phyloP scores from a whole-genome alignment of 2,888 invertebrate genomes.

The Lithosia quadra region DNA sequence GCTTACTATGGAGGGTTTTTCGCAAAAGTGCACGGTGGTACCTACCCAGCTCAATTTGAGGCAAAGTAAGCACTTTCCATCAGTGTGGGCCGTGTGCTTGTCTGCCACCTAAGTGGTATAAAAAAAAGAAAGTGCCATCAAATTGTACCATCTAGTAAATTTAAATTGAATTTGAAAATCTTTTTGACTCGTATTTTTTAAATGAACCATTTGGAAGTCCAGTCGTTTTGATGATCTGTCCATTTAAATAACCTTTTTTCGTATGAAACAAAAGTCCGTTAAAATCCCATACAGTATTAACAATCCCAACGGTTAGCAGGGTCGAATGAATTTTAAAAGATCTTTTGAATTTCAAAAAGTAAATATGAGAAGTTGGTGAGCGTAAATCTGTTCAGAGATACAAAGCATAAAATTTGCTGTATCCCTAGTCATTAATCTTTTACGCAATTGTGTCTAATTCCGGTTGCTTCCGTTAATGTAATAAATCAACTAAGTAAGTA shows the following conservation, averaged over 20 bases:
- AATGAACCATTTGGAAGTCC: background rate
- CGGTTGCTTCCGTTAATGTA: constrained; percentile 69
- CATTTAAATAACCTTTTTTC: background rate
- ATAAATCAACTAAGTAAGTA: constrained; percentile 74
- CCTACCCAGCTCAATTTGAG: too few relatives aligned
- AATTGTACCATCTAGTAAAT: too few relatives aligned
- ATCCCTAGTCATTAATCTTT: constrained; percentile 74
- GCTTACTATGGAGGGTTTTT: too few relatives aligned
- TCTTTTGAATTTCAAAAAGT: constrained; percentile 31
- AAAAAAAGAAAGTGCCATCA: too few relatives aligned
- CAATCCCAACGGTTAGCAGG: constrained; percentile 5
- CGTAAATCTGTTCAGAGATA: constrained; percentile 62
- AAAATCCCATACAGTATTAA: background rate
- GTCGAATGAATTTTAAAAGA: constrained; percentile 28
- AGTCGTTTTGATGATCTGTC: background rate
- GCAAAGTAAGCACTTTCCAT: too few relatives aligned
- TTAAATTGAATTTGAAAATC: too few relatives aligned
- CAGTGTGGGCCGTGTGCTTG: too few relatives aligned
- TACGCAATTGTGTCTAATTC: constrained; percentile 78
- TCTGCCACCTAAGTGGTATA: too few relatives aligned
- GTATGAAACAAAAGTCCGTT: background rate
- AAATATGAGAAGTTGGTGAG: constrained; percentile 35
- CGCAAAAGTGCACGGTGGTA: too few relatives aligned
- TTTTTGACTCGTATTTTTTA: background rate
- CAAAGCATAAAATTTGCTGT: constrained; percentile 72